phyloP scores from a whole-genome alignment of 2,888 invertebrate genomes.

The Achlya flavicornis region DNA sequence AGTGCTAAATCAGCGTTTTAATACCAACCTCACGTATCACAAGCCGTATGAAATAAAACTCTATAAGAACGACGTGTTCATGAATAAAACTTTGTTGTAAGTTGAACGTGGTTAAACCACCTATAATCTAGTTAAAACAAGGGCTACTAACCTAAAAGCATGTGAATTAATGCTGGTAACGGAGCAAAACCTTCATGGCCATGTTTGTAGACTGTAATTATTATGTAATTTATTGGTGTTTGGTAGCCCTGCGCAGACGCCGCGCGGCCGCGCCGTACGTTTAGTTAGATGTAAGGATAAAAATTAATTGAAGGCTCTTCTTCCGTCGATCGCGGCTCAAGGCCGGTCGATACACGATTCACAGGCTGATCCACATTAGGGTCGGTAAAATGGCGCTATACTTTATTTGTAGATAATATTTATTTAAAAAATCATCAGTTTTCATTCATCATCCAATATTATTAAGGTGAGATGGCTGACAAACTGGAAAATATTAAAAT shows the following conservation, averaged over 20 bases:
- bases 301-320: constrained; percentile 55
- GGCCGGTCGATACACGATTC: constrained; percentile 61
- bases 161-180: constrained; percentile 13
- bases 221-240: constrained; percentile 14
- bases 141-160: constrained; percentile 15
- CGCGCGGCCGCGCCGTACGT: constrained; percentile 36
- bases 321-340: constrained; percentile 58
- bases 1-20: not conserved
- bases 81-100: constrained; percentile 3
- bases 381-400: constrained; percentile 44
- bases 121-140: constrained; percentile 9
- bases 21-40: not conserved
- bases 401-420: too few species aligned
- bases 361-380: constrained; percentile 46
- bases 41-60: not conserved
- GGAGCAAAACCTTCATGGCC: not conserved
- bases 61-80: not conserved
- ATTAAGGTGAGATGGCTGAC: too few species aligned
- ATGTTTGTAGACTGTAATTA: constrained; percentile 10
- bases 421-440: too few species aligned
- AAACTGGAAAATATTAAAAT: too few species aligned
- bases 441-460: too few species aligned
- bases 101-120: not conserved
- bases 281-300: constrained; percentile 37
- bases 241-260: constrained; percentile 15